Base-by-base conservation (phyloP, 2,797 vertebrate genomes). In the Clarias pachynema region DNA sequence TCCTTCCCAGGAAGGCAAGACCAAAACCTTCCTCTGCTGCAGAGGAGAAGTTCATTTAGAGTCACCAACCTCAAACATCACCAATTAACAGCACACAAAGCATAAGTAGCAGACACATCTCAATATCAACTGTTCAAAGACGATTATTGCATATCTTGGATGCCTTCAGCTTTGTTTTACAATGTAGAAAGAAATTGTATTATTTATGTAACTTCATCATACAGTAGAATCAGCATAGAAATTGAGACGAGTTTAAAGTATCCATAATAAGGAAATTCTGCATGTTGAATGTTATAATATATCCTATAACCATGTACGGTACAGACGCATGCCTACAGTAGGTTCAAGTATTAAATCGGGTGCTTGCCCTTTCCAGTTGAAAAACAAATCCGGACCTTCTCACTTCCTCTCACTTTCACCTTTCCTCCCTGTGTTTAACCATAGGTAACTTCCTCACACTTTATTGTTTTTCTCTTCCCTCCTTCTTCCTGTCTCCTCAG, bases 401-500 rank as follows among this genome's bases (percentile, higher is more conserved):
- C 56, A 74, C 63, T 37, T 22, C 78, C 49, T 87, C 75, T 57
- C 44, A 29, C 83, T 53, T n/a, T 69, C 68, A 79, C 79, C 53
- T 62, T 82, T 79, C 62, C 79, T 66, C 79, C 79, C 62, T 65
- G 40, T 66, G 62, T 82, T 85, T 87, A 86, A 84, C 83, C 57
- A 37, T 68, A 57, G 57, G 84, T 86, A 90, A 40, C 79, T 75
- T 84, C 63, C 88, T 70, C 69, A 60, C 68, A 75, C 26, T 29
- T 69, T 57, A 31, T 31, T 83, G 49, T 66, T 69, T 83, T 83
- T 79, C 56, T 79, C 65, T 83, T 85, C 56, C 60, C 80, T 82
- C 49, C 74, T 57, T 82, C 81, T 59, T 79, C 31, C 66, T 90
- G 87, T 84, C 70, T 83, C 68, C 86, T 86, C 85, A 80, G 84